Evolutionary conservation across 37 sponge, comb jelly and placozoan genomes (phyloP), one percentile per base, ranked within the genome.

Genomic region (Halichondria panicea): DNA sequence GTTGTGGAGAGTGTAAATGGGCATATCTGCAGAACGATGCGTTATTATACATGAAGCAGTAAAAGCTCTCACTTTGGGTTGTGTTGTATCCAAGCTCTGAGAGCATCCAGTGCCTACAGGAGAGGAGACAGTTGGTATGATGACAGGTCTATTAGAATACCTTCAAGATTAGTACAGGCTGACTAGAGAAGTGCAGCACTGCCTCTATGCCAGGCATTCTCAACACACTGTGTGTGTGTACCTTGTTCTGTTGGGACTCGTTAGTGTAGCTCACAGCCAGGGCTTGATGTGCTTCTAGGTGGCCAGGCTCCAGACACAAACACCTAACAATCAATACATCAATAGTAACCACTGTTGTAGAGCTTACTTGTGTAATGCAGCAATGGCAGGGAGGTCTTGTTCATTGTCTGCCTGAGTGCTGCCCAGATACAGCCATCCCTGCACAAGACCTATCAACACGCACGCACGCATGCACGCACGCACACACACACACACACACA

Each of bases 191-290:
- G n/a, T 53, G 12, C 55, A 53, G 71, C 39, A 34, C 55, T 55
- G 43, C 73, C 58, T 35, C 36, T 5, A 56, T 55, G 11, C 30
- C 38, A 72, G 73, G 73, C 37, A 72, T 41, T 25, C 42, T 32
- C 25, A 4, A 55, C 42, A 72, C 27, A 33, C 57, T 55, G 12
- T 39, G 2, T 21, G 24, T 40, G 22, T 2, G 35, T 63, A 85
- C 86, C 77, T 80, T 70, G 24, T 27, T 66, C 36, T 82, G 78
- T 40, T 68, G 79, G 8, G 80, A 72, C 71, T 97, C 98, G 64
- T 97, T 97, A 27, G 93, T 89, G 71, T 84, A 92, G 58, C 98
- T 87, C 31, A 94, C 95, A 38, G 95, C 92, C 43, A 97, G 86
- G 15, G 83, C 59, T 82, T 87, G 70, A 18, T 80, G 55, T 27